Percentiles rank a stretch among this genome's conserved stretches.
Evolutionary conservation across 2,888 invertebrate genomes (phyloP).

Genomic region (Caenorhabditis sulstoni): DNA sequence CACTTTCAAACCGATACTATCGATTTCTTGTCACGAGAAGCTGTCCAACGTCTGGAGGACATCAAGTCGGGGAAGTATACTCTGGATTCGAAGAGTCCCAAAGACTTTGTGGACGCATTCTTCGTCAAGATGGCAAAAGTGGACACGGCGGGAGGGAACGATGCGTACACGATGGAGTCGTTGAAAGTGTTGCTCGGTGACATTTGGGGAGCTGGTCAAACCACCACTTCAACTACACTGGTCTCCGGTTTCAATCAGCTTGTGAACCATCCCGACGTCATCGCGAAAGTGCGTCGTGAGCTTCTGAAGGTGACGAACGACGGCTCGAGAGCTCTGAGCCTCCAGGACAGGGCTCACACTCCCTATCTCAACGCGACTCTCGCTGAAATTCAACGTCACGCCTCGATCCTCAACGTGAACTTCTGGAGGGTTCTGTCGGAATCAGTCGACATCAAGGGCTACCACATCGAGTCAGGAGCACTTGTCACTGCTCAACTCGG

Average conservation of each 20-base stretch:
- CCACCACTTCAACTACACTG: conserved; percentile 61
- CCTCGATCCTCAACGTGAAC: conserved; percentile 60
- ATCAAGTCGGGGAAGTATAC: conserved; percentile 22
- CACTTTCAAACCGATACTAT: not conserved
- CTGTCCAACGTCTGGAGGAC: conserved; percentile 10
- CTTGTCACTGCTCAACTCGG: conserved; percentile 58
- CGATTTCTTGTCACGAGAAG: conserved; percentile 18
- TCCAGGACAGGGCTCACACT: conserved; percentile 43
- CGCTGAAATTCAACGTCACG: conserved; percentile 59
- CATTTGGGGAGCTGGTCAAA: conserved; percentile 65
- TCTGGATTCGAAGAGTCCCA: conserved; percentile 35
- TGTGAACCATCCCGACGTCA: conserved; percentile 54
- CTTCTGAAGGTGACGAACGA: conserved; percentile 43
- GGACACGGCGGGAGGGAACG: conserved; percentile 1
- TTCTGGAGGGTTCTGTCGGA: conserved; percentile 48
- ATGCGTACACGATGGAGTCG: conserved; percentile 25
- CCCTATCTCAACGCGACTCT: conserved; percentile 46
- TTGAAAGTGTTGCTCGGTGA: conserved; percentile 54
- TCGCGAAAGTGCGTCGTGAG: conserved; percentile 43
- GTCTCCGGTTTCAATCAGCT: conserved; percentile 52
- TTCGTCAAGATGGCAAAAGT: conserved; percentile 52
- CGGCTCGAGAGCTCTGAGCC: conserved; percentile 15
- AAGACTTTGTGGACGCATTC: conserved; percentile 62
- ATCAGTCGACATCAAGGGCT: conserved; percentile 39
- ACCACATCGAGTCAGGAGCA: conserved; percentile 36